Percentiles rank a stretch among this genome's conserved stretches.
These are phyloP conservation scores for Corticium candelabrum DNA, from an alignment of 37 sponge, comb jelly and placozoan species.

Conservation along the genomic window DNA sequence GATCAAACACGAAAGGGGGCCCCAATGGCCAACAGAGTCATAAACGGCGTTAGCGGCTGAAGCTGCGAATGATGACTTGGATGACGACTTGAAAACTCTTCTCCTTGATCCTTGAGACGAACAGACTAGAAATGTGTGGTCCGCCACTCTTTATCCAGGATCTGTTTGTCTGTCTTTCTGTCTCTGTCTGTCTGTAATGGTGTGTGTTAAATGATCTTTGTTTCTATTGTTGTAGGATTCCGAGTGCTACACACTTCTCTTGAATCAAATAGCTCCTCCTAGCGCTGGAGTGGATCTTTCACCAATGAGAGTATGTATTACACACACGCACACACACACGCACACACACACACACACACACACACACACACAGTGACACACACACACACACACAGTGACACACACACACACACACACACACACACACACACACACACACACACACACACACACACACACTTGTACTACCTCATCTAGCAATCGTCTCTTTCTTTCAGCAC, in stretches of 20 bases:
- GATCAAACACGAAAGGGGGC: no score
- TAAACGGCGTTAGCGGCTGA: no score
- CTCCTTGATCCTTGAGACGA: no score
- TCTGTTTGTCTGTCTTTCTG: no score
- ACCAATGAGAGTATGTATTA: conserved; percentile 48
- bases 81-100: no score
- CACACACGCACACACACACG: conserved; percentile 16
- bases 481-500: conserved; percentile 31
- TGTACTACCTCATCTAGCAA: conserved; percentile 3
- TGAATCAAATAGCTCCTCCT: conserved; percentile 77
- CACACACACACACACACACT: conserved; percentile 23
- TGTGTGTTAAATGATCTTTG: no score
- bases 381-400: conserved; percentile 16
- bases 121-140: no score
- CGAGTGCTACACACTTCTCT: conserved; percentile 79
- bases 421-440: conserved; percentile 17
- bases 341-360: conserved; percentile 28
- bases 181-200: no score
- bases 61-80: no score
- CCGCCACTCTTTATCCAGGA: no score
- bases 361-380: conserved; percentile 24
- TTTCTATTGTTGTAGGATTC: conserved; percentile 47
- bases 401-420: conserved; percentile 19
- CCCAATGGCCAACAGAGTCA: no score
- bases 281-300: conserved; percentile 59